Base-by-base conservation (phyloP, 37 sponge, comb jelly and placozoan species). In the Petrosia ficiformis region DNA sequence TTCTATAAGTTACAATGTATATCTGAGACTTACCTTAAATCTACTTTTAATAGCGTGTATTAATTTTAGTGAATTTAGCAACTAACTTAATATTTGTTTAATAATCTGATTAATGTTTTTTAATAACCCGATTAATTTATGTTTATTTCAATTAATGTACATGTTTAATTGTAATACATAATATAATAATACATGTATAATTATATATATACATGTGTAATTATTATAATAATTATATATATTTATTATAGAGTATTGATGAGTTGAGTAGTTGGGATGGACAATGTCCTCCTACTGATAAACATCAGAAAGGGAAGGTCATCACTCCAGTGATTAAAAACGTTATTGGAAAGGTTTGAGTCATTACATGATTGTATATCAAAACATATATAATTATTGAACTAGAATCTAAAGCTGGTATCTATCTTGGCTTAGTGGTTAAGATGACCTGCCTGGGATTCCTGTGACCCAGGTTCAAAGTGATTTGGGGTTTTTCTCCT, bases 291-390 rank as follows among this genome's bases (percentile, higher is more conserved):
- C 96, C 96, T n/a, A 96, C 96, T 0, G 44, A 80, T 44, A 86
- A 83, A 57, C 96, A 96, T 70, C 96, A 96, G 71, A 87, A 81
- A 67, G 96, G 96, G 25, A 93, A 96, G 73, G 37, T 74, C 42
- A 86, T 96, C 63, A 72, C 88, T 0, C 81, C 91, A 21, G 86
- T 83, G 72, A 65, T 96, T 52, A 81, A 84, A 68, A 78, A 89
- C 16, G 67, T 89, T 24, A 71, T 96, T 22, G 94, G 94, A 64
- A 86, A 93, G 76, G 92, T 90, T n/a, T n/a, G n/a, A n/a, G n/a
- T n/a, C n/a, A n/a, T n/a, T n/a, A 21, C 8, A 59, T 75, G 14
- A 66, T 68, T 31, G 68, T 11, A 25, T 65, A 21, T 24, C 16
- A 65, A 21, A 65, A 34, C 43, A n/a, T 39, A 35, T 24, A 33